Percentiles rank a stretch among this genome's conserved stretches.
Conservation (phyloP, 2,888 invertebrate species). For the Limenitis camilla region DNA sequence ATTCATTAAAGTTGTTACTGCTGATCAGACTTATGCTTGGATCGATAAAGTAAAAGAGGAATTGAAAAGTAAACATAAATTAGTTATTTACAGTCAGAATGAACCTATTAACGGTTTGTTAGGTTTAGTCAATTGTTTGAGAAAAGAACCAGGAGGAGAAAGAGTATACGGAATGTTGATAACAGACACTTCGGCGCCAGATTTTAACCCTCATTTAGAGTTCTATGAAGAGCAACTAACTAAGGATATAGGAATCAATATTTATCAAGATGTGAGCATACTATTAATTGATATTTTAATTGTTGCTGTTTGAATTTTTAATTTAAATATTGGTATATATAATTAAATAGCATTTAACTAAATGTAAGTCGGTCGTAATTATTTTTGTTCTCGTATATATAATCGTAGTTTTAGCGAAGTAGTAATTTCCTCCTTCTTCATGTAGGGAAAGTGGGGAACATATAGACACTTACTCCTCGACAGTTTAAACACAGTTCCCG, state of each 20-base stretch:
- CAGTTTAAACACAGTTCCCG: slow-evolving; percentile 55
- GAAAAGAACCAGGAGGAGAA: slow-evolving; percentile 84
- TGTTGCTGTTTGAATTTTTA: too few species aligned
- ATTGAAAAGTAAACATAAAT: slow-evolving; percentile 57
- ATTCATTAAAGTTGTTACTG: slow-evolving; percentile 57
- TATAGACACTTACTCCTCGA: slow-evolving; percentile 86
- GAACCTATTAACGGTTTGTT: slow-evolving; percentile 84
- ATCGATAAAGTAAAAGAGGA: slow-evolving; percentile 66
- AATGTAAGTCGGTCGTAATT: too few species aligned
- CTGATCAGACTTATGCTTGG: slow-evolving; percentile 66
- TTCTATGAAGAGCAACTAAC: slow-evolving; percentile 79
- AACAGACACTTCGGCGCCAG: slow-evolving; percentile 76
- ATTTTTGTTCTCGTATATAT: neutral
- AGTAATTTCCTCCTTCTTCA: slow-evolving; percentile 17
- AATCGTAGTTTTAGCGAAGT: neutral
- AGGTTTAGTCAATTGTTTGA: slow-evolving; percentile 91
- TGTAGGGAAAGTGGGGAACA: slow-evolving; percentile 80
- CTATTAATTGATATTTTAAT: neutral
- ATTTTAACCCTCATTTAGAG: slow-evolving; percentile 77
- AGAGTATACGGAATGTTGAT: slow-evolving; percentile 77
- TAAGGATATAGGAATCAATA: slow-evolving; percentile 86
- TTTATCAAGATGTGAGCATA: slow-evolving; percentile 76
- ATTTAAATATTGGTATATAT: too few species aligned
- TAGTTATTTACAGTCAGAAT: slow-evolving; percentile 80
- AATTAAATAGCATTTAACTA: too few species aligned